Conservation (phyloP, 2,113 vertebrate species). For the Sinosuthora webbiana region DNA sequence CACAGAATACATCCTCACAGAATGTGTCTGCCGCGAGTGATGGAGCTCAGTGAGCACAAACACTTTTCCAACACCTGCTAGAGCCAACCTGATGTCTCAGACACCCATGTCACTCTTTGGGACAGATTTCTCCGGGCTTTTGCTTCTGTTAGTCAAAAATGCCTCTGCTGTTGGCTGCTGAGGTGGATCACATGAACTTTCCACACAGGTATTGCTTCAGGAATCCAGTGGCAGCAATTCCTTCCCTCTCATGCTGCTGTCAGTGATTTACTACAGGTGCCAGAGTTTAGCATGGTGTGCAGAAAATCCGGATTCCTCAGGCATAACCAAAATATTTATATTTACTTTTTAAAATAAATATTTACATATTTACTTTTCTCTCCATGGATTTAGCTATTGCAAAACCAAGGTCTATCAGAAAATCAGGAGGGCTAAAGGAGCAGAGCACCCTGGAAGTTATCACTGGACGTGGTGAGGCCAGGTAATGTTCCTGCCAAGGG, state of each 20-base stretch:
- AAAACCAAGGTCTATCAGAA: not conserved
- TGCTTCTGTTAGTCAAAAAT: not conserved
- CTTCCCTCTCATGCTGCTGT: not conserved
- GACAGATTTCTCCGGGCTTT: not conserved
- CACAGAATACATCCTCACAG: not conserved
- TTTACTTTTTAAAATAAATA: no score
- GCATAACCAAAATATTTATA: not conserved
- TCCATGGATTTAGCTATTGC: not conserved
- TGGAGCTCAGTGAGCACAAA: not conserved
- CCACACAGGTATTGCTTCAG: fast-evolving
- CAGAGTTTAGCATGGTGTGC: no score
- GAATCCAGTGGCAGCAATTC: not conserved
- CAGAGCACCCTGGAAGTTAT: not conserved
- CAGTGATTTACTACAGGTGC: not conserved
- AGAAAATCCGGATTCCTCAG: not conserved
- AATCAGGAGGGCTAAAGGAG: not conserved
- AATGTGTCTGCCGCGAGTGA: fast-evolving
- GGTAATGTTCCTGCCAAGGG: not conserved
- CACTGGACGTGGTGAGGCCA: not conserved
- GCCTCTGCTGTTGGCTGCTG: not conserved
- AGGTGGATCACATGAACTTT: not conserved
- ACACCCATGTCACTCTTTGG: not conserved
- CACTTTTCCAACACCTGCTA: not conserved
- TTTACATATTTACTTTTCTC: not conserved
- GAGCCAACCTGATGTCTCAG: not conserved